These are phyloP conservation scores for Pseudachorutes palmiensis DNA, from an alignment of 1,140 invertebrate species.

Conservation along the genomic window DNA sequence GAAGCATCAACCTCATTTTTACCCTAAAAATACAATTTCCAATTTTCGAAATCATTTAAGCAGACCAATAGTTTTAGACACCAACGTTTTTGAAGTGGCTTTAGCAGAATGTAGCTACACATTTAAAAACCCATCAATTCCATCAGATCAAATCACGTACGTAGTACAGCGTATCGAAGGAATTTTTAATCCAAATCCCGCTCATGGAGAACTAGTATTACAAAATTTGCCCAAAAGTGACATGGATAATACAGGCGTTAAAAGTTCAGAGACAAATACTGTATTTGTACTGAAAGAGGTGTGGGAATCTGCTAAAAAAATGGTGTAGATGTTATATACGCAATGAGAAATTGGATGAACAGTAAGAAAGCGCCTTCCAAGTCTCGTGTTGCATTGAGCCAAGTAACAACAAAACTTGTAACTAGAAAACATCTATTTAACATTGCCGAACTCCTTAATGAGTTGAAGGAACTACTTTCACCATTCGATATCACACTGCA, in stretches of 20 bases:
- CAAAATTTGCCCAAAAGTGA: not conserved
- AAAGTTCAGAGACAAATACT: not conserved
- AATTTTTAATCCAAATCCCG: not conserved
- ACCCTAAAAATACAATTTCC: constrained; percentile 12
- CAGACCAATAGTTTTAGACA: not conserved
- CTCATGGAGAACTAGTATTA: not conserved
- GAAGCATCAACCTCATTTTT: not conserved
- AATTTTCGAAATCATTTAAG: constrained; percentile 6
- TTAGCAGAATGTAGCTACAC: constrained; percentile 5
- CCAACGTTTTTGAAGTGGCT: constrained; percentile 6
- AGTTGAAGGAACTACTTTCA: not conserved
- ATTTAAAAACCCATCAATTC: not conserved
- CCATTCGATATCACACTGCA: not conserved
- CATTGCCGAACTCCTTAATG: too few relatives aligned
- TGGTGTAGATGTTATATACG: not conserved
- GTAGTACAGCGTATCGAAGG: not conserved
- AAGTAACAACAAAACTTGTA: too few relatives aligned
- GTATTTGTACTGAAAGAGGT: not conserved
- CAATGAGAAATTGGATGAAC: not conserved
- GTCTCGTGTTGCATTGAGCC: too few relatives aligned
- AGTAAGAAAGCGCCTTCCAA: not conserved
- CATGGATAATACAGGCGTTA: not conserved
- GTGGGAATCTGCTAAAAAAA: not conserved
- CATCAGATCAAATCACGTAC: not conserved
- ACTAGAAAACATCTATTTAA: too few relatives aligned